Base-by-base conservation (phyloP, 2,113 vertebrate species). In the Chaetodon auriga region DNA sequence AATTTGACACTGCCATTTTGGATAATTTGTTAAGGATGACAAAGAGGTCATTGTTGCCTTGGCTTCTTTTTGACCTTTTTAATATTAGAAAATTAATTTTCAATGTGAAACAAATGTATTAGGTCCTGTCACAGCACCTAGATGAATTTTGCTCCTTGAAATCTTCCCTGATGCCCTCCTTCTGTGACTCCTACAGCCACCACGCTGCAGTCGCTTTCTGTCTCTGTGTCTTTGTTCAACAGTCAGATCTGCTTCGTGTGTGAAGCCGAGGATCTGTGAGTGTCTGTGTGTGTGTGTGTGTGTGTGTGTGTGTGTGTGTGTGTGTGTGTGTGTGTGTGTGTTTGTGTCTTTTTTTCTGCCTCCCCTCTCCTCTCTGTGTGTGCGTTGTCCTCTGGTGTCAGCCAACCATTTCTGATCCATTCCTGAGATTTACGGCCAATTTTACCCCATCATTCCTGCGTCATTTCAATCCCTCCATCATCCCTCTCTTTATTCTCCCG, bases 51-150 rank as follows among this genome's bases (percentile, higher is more conserved):
- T 94, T 95, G 95, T 96, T 95, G 91, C 95, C 95, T 92, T 96
- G 95, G 68, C 96, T 97, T 95, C 95, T 96, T 95, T 96, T 95
- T 97, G 97, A 97, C 98, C 97, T 99, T 98, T 96, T 97, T 96
- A 96, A 96, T 97, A 97, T 97, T 96, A 96, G 96, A 96, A 97
- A 97, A 98, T 97, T 97, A 97, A 97, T 98, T 98, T 98, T 96
- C 95, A 86, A 93, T 95, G 95, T 95, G 95, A 97, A 97, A 97
- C 96, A 97, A 97, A 98, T 96, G 95, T 97, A 97, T 97, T 97
- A 96, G 92, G 92, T 95, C 93, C 96, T 97, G 97, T 97, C 97
- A 96, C 91, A 87, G 78, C 90, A 86, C 68, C 74, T 88, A 96
- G 95, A 96, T 96, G 86, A 95, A 97, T 98, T 96, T 93, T 92